phyloP scores from a whole-genome alignment of 2,888 invertebrate species.

The Acrobasis repandana region DNA sequence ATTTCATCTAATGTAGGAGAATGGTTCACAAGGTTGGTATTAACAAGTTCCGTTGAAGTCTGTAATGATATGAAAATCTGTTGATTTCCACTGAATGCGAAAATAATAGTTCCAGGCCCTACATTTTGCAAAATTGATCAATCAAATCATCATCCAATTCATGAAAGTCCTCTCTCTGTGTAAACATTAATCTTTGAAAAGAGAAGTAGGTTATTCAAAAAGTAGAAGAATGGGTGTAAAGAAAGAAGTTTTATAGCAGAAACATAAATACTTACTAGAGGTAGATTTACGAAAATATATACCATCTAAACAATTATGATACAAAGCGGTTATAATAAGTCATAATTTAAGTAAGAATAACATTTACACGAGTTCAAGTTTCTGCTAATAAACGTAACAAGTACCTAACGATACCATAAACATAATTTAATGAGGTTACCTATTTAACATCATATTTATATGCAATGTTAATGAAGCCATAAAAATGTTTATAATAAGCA shows the following conservation, averaged over 20 bases:
- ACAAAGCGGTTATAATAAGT: too few species aligned
- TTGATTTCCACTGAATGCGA: conserved; percentile 8
- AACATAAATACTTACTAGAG: too few species aligned
- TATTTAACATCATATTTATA: conserved; percentile 1
- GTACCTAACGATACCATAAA: not conserved
- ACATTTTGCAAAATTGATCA: not conserved
- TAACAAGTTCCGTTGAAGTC: not conserved
- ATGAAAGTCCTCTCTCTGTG: too few species aligned
- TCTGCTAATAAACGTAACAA: not conserved
- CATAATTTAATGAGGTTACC: not conserved
- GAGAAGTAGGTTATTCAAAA: too few species aligned
- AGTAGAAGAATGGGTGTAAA: too few species aligned
- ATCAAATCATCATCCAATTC: not conserved
- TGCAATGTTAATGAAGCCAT: not conserved
- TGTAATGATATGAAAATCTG: conserved; percentile 9
- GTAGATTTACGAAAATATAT: too few species aligned
- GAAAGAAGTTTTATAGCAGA: too few species aligned
- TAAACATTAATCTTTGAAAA: too few species aligned
- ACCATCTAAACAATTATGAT: too few species aligned
- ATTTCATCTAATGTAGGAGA: not conserved
- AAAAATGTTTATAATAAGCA: conserved; percentile 15
- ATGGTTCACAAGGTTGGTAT: not conserved
- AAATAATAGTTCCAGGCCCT: conserved; percentile 10
- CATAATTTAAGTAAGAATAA: too few species aligned
- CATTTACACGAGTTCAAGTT: not conserved